Percentiles rank a stretch among this genome's conserved stretches.
These are phyloP conservation scores for Athene noctua DNA, from an alignment of 2,113 vertebrate species.

Conservation along the genomic window DNA sequence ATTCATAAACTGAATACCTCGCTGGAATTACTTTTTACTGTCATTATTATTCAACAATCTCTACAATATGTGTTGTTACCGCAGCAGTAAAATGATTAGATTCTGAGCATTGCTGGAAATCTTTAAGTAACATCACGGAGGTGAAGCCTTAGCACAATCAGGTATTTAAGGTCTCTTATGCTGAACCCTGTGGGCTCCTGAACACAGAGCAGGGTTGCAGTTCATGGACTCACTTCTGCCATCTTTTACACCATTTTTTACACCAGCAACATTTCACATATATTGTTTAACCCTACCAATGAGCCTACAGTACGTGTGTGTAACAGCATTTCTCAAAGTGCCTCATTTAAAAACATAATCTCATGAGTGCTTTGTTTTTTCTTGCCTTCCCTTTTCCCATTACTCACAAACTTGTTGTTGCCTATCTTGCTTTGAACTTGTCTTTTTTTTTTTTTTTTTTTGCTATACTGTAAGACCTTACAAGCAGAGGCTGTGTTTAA, in stretches of 20 bases:
- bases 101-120: background rate
- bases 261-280: background rate
- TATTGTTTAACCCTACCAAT: background rate
- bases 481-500: background rate
- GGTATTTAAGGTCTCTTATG: background rate
- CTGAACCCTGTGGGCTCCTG: background rate
- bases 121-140: slow-evolving; percentile 5
- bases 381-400: background rate
- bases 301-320: rapidly evolving
- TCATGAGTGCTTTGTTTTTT: background rate
- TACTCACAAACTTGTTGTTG: background rate
- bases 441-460: background rate
- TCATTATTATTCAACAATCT: slow-evolving; percentile 47
- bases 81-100: background rate
- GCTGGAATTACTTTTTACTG: slow-evolving; percentile 45
- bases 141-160: background rate
- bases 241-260: background rate
- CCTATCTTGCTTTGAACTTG: background rate
- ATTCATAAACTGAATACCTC: slow-evolving; percentile 40
- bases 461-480: background rate
- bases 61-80: background rate
- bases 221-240: background rate
- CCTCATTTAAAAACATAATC: background rate
- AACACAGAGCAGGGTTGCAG: background rate
- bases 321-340: background rate